Evolutionary conservation across 2,797 vertebrate species (phyloP).

Genomic region (Otolemur crassicaudatus): DNA sequence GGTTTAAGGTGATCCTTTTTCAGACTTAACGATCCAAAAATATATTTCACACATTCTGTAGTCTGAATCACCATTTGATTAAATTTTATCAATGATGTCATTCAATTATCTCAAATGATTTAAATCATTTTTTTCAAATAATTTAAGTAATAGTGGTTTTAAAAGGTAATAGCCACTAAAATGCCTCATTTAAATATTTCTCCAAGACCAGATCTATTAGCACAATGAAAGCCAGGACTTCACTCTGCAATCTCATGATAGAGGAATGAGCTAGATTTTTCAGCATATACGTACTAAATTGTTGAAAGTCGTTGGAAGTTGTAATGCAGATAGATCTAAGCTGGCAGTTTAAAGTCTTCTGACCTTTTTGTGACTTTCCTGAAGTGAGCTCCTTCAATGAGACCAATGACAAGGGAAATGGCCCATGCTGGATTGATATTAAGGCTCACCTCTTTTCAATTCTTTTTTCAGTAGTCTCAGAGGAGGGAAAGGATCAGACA

Average conservation of each 20-base stretch:
- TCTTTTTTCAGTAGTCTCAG: slow-evolving; percentile 79
- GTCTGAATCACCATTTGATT: slow-evolving; percentile 34
- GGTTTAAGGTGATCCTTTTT: neutral
- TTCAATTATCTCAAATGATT: slow-evolving; percentile 38
- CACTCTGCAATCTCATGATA: slow-evolving; percentile 32
- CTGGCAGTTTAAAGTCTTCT: slow-evolving; percentile 77
- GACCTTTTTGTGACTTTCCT: slow-evolving; percentile 81
- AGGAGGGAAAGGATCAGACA: slow-evolving; percentile 73
- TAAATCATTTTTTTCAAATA: neutral
- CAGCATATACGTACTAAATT: slow-evolving; percentile 41
- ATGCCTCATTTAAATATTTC: slow-evolving; percentile 60
- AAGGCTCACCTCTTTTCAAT: slow-evolving; percentile 74
- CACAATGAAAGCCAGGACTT: slow-evolving; percentile 22
- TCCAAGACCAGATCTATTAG: neutral
- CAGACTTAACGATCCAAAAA: slow-evolving; percentile 45
- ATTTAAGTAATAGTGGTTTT: slow-evolving; percentile 5
- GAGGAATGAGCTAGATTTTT: slow-evolving; percentile 56
- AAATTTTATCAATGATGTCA: slow-evolving; percentile 53
- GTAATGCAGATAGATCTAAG: slow-evolving; percentile 68
- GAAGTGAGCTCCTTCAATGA: slow-evolving; percentile 71
- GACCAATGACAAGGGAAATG: slow-evolving; percentile 79
- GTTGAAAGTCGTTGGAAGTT: slow-evolving; percentile 74
- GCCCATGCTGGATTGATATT: slow-evolving; percentile 77
- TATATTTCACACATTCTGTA: neutral
- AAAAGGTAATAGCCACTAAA: slow-evolving; percentile 47